Conservation (phyloP, 1,140 invertebrate genomes). For the Zaprionus inermis region DNA sequence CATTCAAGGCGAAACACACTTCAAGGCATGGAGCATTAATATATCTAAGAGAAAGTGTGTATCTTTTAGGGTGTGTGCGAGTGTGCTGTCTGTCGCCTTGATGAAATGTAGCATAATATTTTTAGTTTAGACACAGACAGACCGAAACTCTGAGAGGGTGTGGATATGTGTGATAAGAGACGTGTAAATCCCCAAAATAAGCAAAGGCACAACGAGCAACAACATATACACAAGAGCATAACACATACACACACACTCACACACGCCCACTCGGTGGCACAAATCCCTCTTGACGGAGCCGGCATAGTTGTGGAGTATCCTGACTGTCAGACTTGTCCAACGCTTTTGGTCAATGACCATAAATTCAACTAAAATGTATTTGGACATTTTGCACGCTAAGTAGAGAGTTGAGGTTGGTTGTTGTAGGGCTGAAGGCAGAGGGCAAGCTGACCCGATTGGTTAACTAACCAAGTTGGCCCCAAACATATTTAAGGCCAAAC, state of each 20-base stretch:
- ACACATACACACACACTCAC: conserved; percentile 20
- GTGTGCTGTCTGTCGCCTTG: conserved; percentile 34
- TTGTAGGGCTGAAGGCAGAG: neutral
- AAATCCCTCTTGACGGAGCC: conserved; percentile 31
- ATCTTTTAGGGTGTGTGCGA: conserved; percentile 10
- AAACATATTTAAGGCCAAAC: conserved; percentile 32
- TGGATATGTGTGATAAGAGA: conserved; percentile 63
- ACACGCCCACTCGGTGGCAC: conserved; percentile 1
- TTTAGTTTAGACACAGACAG: conserved; percentile 54
- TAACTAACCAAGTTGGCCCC: conserved; percentile 68
- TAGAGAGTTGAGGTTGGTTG: conserved; percentile 36
- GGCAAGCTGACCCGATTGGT: conserved; percentile 9
- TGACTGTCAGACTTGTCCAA: conserved; percentile 29
- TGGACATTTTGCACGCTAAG: conserved; percentile 82
- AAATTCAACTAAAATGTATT: conserved; percentile 82
- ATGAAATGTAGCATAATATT: conserved; percentile 82
- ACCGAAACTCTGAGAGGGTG: conserved; percentile 11
- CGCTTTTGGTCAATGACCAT: conserved; percentile 69
- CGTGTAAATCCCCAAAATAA: conserved; percentile 78
- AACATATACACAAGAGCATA: conserved; percentile 46
- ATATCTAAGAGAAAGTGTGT: conserved; percentile 7
- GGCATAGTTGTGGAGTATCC: conserved; percentile 29
- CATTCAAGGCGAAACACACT: conserved; percentile 45
- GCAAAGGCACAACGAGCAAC: conserved; percentile 63
- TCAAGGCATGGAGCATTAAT: neutral